Conservation (phyloP, 1,140 invertebrate genomes). For the Belonocnema kinseyi region DNA sequence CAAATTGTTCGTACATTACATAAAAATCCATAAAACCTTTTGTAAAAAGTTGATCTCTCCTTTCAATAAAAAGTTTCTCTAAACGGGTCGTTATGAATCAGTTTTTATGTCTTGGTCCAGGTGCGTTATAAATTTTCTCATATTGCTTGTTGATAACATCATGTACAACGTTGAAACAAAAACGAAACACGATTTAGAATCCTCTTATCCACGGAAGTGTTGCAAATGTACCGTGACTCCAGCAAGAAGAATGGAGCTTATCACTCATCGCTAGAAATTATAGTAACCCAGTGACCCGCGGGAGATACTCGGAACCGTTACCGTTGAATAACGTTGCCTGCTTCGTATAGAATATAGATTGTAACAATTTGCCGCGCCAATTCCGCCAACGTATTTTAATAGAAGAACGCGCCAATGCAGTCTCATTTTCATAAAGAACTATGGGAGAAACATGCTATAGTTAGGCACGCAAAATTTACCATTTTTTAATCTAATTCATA, state of each 20-base stretch:
- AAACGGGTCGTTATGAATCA: too few species aligned
- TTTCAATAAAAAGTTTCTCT: too few species aligned
- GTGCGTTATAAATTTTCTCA: too few species aligned
- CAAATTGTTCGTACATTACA: neutral
- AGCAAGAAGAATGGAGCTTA: slow-evolving; percentile 26
- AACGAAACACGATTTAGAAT: slow-evolving; percentile 12
- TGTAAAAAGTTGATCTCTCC: neutral
- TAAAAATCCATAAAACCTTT: neutral
- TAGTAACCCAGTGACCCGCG: slow-evolving; percentile 32
- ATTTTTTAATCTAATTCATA: too few species aligned
- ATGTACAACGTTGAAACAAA: neutral
- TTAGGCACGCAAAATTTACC: too few species aligned
- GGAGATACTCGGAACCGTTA: slow-evolving; percentile 29
- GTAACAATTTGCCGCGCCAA: slow-evolving; percentile 34
- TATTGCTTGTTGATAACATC: too few species aligned
- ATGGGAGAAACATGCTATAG: too few species aligned
- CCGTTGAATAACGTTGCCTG: slow-evolving; percentile 33
- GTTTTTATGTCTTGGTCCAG: too few species aligned
- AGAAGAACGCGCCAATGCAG: slow-evolving; percentile 21
- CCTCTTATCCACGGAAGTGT: neutral
- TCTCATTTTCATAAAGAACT: too few species aligned
- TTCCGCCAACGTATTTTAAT: slow-evolving; percentile 46
- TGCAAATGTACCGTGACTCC: neutral
- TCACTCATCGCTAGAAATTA: slow-evolving; percentile 36
- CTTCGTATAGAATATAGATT: slow-evolving; percentile 26